Base-by-base conservation (phyloP, 1,140 invertebrate genomes). In the Copidosoma floridanum region DNA sequence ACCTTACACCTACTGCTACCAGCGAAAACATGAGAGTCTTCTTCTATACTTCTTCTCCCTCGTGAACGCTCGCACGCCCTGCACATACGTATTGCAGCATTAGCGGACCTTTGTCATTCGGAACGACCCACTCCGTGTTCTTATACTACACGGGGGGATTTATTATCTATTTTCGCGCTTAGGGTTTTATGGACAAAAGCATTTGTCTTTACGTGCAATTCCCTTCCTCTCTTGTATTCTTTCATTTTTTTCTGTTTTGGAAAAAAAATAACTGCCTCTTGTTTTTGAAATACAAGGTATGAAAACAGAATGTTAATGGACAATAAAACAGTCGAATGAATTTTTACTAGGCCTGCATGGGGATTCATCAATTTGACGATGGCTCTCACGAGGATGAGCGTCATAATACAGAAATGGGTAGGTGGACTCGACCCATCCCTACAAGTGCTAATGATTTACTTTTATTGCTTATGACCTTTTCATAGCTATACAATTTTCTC, bases 81-180 rank as follows among this genome's bases (percentile, higher is more conserved):
- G 67, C 68, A 77, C 78, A 80, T 79, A 79, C 76, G 73, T 78
- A 80, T 77, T 65, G 71, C 54, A 47, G 68, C 69, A 80, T 80
- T 79, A 79, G 57, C 73, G 65, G 70, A 71, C 60, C 71, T 73
- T 71, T 71, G 64, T 72, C 71, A 69, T 70, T 57, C 68, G 63
- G 50, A 57, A 55, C 55, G 53, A 58, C 63, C 65, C 64, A n/a
- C n/a, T n/a, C n/a, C n/a, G n/a, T n/a, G n/a, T n/a, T n/a, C n/a
- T n/a, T n/a, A n/a, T n/a, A n/a, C 64, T 67, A 66, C 61, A 37
- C 61, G 59, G 55, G 11, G 64, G 32, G 44, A 68, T 63, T 63
- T 63, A 63, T 63, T 57, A 62, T 62, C 60, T 56, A 56, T 62
- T 51, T 44, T 32, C 27, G 14, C 14, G n/a, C 27, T 50, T 6